Evolutionary conservation across 2,888 invertebrate genomes (phyloP).

Genomic region (Geotrupes spiniger): DNA sequence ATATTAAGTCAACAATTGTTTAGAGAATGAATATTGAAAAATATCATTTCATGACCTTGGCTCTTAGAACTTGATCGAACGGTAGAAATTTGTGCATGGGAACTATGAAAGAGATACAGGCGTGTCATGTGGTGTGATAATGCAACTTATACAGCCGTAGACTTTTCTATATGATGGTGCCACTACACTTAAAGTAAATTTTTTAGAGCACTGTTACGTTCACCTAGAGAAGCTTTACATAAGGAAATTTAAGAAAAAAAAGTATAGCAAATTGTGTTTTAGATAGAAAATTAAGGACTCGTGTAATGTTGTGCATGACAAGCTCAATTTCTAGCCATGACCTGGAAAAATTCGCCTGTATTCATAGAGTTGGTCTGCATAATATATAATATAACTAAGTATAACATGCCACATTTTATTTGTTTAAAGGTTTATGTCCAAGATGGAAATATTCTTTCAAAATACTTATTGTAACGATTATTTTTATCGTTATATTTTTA

Average conservation of each 20-base stretch:
- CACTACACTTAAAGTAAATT: slow-evolving; percentile 42
- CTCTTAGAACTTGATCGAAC: no score
- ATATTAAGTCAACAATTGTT: no score
- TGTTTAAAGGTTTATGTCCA: slow-evolving; percentile 15
- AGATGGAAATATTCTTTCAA: slow-evolving; percentile 12
- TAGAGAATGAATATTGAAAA: no score
- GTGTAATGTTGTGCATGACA: slow-evolving; percentile 38
- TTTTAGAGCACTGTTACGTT: slow-evolving; percentile 44
- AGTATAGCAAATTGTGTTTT: slow-evolving; percentile 45
- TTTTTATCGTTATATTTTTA: slow-evolving; percentile 19
- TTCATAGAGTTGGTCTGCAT: slow-evolving; percentile 30
- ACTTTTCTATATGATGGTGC: slow-evolving; percentile 40
- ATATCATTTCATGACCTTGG: no score
- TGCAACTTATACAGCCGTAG: slow-evolving; percentile 41
- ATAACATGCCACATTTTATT: slow-evolving; percentile 9
- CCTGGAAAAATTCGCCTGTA: slow-evolving; percentile 28
- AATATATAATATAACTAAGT: slow-evolving; percentile 4
- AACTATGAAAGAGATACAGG: no score
- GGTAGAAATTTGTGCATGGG: no score
- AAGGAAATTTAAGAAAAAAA: slow-evolving; percentile 30
- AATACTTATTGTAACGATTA: slow-evolving; percentile 17
- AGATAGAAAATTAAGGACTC: slow-evolving; percentile 30
- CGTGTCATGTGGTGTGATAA: no score
- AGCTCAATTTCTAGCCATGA: slow-evolving; percentile 41
- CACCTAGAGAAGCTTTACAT: slow-evolving; percentile 42